These are phyloP conservation scores for Leptonema lineaticorne DNA, from an alignment of 1,140 invertebrate species.

Conservation along the genomic window DNA sequence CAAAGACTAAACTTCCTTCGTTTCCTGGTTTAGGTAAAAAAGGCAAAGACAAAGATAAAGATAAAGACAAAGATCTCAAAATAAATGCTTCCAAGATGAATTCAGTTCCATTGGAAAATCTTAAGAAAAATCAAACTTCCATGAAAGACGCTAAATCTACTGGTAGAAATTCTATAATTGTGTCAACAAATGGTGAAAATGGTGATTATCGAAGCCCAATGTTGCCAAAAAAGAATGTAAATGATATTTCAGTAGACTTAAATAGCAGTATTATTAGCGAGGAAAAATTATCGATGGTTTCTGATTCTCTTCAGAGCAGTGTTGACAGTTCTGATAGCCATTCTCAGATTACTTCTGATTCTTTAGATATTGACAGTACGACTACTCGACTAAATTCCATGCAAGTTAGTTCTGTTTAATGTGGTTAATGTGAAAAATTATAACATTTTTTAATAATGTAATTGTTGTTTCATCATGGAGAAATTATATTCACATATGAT, in stretches of 20 bases:
- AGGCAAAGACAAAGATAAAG: conserved; percentile 50
- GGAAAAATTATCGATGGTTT: conserved; percentile 52
- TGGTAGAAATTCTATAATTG: conserved; percentile 49
- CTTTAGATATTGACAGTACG: conserved; percentile 48
- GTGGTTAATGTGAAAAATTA: no score
- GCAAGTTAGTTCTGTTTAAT: conserved; percentile 56
- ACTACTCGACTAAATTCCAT: conserved; percentile 51
- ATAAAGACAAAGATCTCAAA: conserved; percentile 47
- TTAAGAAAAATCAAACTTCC: conserved; percentile 50
- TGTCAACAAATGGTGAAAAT: conserved; percentile 47
- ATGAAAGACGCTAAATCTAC: conserved; percentile 50
- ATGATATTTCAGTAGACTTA: conserved; percentile 44
- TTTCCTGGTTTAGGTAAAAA: conserved; percentile 55
- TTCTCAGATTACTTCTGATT: conserved; percentile 52
- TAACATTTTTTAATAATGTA: no score
- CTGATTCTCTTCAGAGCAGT: conserved; percentile 48
- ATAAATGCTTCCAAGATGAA: conserved; percentile 41
- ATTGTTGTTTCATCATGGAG: no score
- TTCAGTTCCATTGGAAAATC: conserved; percentile 25
- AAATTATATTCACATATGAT: no score
- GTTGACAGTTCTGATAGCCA: conserved; percentile 52
- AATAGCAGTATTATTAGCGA: conserved; percentile 52
- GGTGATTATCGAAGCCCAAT: conserved; percentile 46
- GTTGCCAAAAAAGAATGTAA: conserved; percentile 46
- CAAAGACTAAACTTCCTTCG: conserved; percentile 53